These are phyloP conservation scores for Macrochelys suwanniensis DNA, from an alignment of 2,797 vertebrate species.

Conservation along the genomic window DNA sequence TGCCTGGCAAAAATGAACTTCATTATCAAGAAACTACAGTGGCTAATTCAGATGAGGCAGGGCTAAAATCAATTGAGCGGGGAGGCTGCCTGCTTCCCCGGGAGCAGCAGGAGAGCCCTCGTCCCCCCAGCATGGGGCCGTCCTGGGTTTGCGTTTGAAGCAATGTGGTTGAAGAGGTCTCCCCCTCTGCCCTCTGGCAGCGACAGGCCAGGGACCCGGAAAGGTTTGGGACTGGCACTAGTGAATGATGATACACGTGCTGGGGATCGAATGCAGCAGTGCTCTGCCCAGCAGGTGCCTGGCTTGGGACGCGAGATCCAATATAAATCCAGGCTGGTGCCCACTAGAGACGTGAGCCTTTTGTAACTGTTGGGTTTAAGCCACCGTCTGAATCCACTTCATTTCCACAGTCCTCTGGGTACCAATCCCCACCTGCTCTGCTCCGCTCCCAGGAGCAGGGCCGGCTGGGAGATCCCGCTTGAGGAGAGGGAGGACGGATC, in stretches of 20 bases:
- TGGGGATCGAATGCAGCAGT: neutral
- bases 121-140: neutral
- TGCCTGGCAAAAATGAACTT: conserved; percentile 2
- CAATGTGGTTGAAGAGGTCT: neutral
- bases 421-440: neutral
- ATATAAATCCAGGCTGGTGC: neutral
- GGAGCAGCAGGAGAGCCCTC: neutral
- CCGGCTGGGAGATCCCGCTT: neutral
- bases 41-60: neutral
- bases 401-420: neutral
- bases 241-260: neutral
- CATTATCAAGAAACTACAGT: neutral
- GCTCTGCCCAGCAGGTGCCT: too few relatives aligned
- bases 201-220: neutral
- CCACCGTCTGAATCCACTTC: neutral
- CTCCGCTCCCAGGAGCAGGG: neutral
- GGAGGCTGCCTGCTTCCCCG: neutral
- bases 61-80: neutral
- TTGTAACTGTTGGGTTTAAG: neutral
- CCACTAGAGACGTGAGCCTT: neutral
- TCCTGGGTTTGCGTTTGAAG: neutral
- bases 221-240: neutral
- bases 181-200: neutral
- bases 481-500: neutral
- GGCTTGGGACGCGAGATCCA: too few relatives aligned